A percentile compares a stretch with the other conserved stretches of the same genome.
phyloP scores from a whole-genome alignment of 2,888 invertebrate species.

The Scelioninae gen. 2 region DNA sequence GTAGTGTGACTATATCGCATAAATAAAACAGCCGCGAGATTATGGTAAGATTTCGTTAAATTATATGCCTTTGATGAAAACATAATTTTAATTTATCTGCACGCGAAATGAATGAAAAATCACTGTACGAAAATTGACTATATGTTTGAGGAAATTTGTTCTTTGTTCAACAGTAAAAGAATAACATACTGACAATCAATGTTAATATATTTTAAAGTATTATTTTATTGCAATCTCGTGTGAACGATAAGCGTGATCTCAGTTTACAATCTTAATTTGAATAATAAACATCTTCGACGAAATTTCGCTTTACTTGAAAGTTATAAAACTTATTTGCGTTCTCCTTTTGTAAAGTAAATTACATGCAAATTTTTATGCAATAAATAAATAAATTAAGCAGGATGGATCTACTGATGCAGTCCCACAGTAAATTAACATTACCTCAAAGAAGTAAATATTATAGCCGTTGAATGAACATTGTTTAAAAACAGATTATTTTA shows the following conservation, averaged over 20 bases:
- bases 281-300: not conserved
- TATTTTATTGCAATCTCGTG: too few relatives aligned
- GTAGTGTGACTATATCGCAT: constrained; percentile 23
- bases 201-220: too few relatives aligned
- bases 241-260: not conserved
- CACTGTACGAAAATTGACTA: too few relatives aligned
- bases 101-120: too few relatives aligned
- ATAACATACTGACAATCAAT: too few relatives aligned
- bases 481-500: constrained; percentile 4
- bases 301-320: not conserved
- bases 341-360: not conserved
- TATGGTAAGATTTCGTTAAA: too few relatives aligned
- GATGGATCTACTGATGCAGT: not conserved
- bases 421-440: not conserved
- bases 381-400: constrained; percentile 1
- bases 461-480: constrained; percentile 4
- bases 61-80: too few relatives aligned
- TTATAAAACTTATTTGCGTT: not conserved
- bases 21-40: constrained; percentile 17
- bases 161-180: too few relatives aligned
- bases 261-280: constrained; percentile 2
- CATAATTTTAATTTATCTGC: too few relatives aligned
- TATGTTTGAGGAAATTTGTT: too few relatives aligned
- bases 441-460: not conserved
- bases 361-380: not conserved